Percentiles rank a stretch among this genome's conserved stretches.
Evolutionary conservation across 2,797 vertebrate genomes (phyloP).

Genomic region (Siniperca undulata): DNA sequence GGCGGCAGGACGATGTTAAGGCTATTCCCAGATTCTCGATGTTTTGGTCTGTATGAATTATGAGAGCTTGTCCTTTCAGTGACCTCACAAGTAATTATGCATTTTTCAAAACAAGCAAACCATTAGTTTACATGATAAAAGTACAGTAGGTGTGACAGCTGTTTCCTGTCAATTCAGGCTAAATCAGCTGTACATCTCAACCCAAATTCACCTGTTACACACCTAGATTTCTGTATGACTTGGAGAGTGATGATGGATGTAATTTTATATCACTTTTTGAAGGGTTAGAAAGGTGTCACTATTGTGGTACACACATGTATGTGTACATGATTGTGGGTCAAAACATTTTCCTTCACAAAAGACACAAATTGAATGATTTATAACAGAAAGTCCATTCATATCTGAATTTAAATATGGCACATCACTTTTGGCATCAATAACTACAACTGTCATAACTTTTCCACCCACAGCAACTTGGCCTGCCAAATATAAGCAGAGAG

Average conservation of each 20-base stretch:
- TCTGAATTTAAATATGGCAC: constrained; percentile 38
- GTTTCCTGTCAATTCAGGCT: constrained; percentile 5
- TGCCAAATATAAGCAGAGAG: constrained; percentile 47
- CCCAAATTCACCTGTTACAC: constrained; percentile 34
- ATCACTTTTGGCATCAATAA: constrained; percentile 49
- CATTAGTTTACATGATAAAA: constrained; percentile 21
- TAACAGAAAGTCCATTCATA: constrained; percentile 10
- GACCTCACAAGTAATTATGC: constrained; percentile 64
- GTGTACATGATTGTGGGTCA: background rate
- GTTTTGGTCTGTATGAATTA: constrained; percentile 62
- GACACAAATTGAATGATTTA: constrained; percentile 35
- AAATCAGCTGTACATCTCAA: background rate
- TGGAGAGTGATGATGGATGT: background rate
- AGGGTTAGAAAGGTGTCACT: constrained; percentile 2
- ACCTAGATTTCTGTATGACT: constrained; percentile 38
- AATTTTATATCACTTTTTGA: constrained; percentile 4
- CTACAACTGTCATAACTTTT: constrained; percentile 56
- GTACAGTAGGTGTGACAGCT: background rate
- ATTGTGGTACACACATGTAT: background rate
- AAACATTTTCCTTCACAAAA: constrained; percentile 10
- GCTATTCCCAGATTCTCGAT: constrained; percentile 77
- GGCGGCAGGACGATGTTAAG: constrained; percentile 67
- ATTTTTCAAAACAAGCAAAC: constrained; percentile 29
- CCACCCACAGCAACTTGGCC: constrained; percentile 30
- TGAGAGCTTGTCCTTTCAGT: constrained; percentile 68